phyloP scores from a whole-genome alignment of 2,113 vertebrate genomes.

The Cyphomyrus discorhynchus region DNA sequence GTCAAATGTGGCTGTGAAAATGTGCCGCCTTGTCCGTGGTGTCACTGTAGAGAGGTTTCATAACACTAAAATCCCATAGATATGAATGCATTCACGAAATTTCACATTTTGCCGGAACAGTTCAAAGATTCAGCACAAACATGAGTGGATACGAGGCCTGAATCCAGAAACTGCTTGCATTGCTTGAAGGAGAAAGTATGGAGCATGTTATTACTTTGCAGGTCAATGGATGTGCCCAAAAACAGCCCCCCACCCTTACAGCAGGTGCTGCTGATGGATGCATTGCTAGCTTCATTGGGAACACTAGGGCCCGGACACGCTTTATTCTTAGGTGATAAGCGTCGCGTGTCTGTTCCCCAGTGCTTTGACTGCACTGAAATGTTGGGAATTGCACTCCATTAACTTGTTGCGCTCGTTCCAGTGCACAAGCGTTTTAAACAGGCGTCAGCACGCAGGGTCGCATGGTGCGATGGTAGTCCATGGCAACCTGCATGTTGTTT shows the following conservation, averaged over 20 bases:
- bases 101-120: background rate
- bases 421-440: constrained; percentile 16
- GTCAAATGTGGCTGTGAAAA: background rate
- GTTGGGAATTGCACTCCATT: constrained; percentile 44
- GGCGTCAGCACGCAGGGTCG: background rate
- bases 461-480: background rate
- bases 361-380: constrained; percentile 33
- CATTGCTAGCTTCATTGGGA: background rate
- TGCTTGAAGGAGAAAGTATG: background rate
- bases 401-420: constrained; percentile 35
- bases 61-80: background rate
- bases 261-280: background rate
- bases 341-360: constrained; percentile 16
- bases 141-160: background rate
- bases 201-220: background rate
- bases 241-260: background rate
- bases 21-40: background rate
- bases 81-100: background rate
- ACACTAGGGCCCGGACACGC: background rate
- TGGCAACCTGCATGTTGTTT: background rate
- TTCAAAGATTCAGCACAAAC: background rate
- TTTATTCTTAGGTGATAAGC: constrained; percentile 34
- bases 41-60: background rate
- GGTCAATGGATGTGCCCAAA: background rate
- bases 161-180: background rate